Evolutionary conservation across 2,113 vertebrate genomes (phyloP), one percentile per base, ranked within the genome.

Genomic region (Chaetorhynchus papuensis): DNA sequence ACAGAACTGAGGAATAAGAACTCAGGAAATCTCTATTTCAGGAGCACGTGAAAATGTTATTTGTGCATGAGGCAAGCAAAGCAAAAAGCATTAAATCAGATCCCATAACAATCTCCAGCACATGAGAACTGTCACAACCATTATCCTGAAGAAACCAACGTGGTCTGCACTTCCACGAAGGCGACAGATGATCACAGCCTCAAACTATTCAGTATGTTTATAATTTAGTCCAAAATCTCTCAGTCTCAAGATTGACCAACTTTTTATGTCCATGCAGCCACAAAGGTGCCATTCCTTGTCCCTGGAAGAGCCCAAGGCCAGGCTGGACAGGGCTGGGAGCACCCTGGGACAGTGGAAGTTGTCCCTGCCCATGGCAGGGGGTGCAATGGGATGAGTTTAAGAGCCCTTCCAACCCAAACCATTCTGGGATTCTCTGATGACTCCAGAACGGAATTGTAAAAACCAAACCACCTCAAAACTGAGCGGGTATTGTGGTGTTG

Each of bases 291-390:
- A 5, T 2, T 27, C 60, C 52, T 60, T 33, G 24, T 60, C 39
- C 45, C 60, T 52, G 77, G 44, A 0, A n/a, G 37, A 11, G 52
- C 0, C 86, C 76, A 6, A 20, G 68, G 69, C 23, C 85, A 66
- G 60, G 52, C 0, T 81, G 76, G 45, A 31, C 0, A 0, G 44
- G 31, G 22, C 9, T 33, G 22, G 63, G 68, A 52, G 33, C 7
- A n/a, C 0, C 18, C 53, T 44, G 52, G 27, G 8, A 20, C 1
- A 17, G 15, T 3, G 68, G 10, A 1, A 81, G 27, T 28, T 45
- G 68, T 33, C 77, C 52, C 52, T 81, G 59, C 16, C 65, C 57
- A 23, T 35, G 35, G 65, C 65, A 54, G 26, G 13, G 7, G 19
- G 1, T 35, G 26, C 8, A 1, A 19, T 4, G 4, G 13, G 60